These are phyloP conservation scores for Wiebesia pumilae DNA, from an alignment of 1,140 invertebrate genomes.

Conservation along the genomic window DNA sequence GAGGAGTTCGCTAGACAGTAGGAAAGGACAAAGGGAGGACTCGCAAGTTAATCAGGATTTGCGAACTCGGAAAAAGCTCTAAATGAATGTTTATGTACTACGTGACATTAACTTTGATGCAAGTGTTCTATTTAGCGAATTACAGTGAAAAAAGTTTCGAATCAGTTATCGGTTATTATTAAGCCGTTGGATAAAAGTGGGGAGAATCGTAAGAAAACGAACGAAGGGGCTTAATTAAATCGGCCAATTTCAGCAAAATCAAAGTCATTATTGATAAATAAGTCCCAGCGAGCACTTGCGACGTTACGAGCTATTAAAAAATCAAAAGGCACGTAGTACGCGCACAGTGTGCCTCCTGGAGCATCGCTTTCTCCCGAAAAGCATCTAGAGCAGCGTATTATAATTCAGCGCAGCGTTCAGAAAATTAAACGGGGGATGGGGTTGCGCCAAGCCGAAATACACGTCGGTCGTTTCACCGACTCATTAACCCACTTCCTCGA, in stretches of 20 bases:
- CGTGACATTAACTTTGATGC: background rate
- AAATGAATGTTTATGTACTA: background rate
- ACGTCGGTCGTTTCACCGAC: background rate
- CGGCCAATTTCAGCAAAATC: no score
- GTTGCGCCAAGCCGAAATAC: background rate
- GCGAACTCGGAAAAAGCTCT: background rate
- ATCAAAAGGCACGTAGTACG: no score
- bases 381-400: background rate
- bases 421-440: background rate
- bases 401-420: background rate
- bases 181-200: no score
- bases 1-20: background rate
- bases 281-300: no score
- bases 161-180: no score
- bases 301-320: no score
- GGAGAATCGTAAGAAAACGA: no score
- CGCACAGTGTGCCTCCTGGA: no score
- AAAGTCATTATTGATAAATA: no score
- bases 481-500: slow-evolving; percentile 9
- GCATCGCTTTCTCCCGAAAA: background rate
- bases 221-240: no score
- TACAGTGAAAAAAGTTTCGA: background rate
- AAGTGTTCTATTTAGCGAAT: background rate
- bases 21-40: background rate
- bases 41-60: background rate